Evolutionary conservation across 2,797 vertebrate genomes (phyloP), one percentile per base, ranked within the genome.

Genomic region (Sciurus carolinensis): DNA sequence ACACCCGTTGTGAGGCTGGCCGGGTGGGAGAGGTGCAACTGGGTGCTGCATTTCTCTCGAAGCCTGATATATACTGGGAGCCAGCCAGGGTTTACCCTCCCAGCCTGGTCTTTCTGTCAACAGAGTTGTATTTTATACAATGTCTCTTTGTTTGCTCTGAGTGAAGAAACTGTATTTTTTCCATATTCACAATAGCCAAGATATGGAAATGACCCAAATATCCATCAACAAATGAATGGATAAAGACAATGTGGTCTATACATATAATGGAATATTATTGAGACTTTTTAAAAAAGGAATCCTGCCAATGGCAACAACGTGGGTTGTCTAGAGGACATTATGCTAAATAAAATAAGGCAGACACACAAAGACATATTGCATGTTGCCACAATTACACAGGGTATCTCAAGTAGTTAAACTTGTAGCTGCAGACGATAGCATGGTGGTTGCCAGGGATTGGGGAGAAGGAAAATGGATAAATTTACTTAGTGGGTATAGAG

Each of bases 91-190:
- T 66, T 33, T 5, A 22, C 52, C 57, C 62, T 39, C 77, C 57
- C 39, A 42, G 67, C 59, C 42, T 30, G n/a, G 15, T n/a, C 54
- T 52, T 67, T 77, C 88, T 72, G 69, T 62, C 76, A 62, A 47
- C 10, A 18, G 36, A 67, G 30, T 36, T 81, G 18, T 52, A 50
- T 62, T 71, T 52, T 64, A 24, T 18, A 82, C 57, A 76, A 11
- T 28, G 44, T 64, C 83, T 69, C 36, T 82, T 52, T 81, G 54
- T 88, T 87, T 66, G 44, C 79, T 95, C 69, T 72, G 50, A 59
- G 77, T 76, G 62, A 67, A 94, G 54, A 87, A 92, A 92, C 28
- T 90, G 39, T 47, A 24, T 22, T 86, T 66, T 76, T 82, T 52
- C 47, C 47, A 39, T 67, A 50, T 67, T 82, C 83, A 82, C 50